Evolutionary conservation across 2,113 vertebrate species (phyloP).

Genomic region (Platichthys flesus): DNA sequence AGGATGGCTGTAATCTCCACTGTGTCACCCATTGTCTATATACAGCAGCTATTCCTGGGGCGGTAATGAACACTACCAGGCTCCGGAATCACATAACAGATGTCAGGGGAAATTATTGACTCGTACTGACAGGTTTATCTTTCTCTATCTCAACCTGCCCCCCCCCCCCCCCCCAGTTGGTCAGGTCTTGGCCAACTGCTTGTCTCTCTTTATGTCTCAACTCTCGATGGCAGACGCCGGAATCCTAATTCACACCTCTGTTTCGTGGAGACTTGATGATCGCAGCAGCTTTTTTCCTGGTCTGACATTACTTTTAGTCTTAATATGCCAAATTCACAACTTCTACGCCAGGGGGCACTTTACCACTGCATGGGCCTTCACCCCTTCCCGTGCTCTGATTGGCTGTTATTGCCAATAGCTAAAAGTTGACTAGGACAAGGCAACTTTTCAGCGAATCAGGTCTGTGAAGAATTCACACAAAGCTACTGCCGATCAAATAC

Average conservation of each 20-base stretch:
- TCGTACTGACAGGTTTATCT: conserved; percentile 75
- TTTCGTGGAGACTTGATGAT: neutral
- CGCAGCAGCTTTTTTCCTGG: neutral
- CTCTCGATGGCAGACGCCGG: neutral
- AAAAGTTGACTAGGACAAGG: too few relatives aligned
- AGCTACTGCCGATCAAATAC: too few relatives aligned
- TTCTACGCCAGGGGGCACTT: too few relatives aligned
- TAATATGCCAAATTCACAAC: too few relatives aligned
- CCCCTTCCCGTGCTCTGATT: too few relatives aligned
- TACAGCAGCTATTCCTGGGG: conserved; percentile 47
- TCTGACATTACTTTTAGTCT: neutral
- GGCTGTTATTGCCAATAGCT: too few relatives aligned
- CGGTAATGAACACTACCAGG: conserved; percentile 47
- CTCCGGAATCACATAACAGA: conserved; percentile 55
- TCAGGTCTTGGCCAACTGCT: neutral
- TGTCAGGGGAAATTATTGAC: conserved; percentile 69
- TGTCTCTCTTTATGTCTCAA: neutral
- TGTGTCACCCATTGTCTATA: conserved; percentile 54
- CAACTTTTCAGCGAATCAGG: too few relatives aligned
- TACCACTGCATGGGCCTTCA: too few relatives aligned
- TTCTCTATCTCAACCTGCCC: conserved; percentile 66
- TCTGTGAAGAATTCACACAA: too few relatives aligned
- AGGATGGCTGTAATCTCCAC: conserved; percentile 57
- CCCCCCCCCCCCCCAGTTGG: neutral
- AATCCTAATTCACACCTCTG: neutral